These are phyloP conservation scores for Labroides dimidiatus DNA, from an alignment of 2,797 vertebrate genomes.

Conservation along the genomic window DNA sequence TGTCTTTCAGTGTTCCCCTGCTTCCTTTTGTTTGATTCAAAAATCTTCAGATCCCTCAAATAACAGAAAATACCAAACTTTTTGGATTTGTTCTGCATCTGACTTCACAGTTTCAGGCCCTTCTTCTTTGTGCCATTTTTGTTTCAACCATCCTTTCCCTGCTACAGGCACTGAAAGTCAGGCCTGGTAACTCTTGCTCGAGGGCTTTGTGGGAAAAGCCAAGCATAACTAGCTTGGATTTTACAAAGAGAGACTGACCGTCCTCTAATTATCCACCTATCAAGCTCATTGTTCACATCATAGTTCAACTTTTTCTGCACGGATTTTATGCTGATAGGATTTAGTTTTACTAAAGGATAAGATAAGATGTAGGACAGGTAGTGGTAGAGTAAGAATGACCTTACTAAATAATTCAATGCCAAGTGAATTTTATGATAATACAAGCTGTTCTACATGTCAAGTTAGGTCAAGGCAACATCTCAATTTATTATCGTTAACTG, in stretches of 20 bases:
- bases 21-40: constrained; percentile 33
- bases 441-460: constrained; percentile 17
- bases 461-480: background rate
- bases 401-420: constrained; percentile 28
- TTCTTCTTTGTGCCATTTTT: background rate
- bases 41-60: constrained; percentile 26
- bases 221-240: constrained; percentile 7
- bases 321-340: constrained; percentile 28
- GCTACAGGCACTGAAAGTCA: constrained; percentile 15
- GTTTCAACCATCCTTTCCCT: constrained; percentile 7
- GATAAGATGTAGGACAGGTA: constrained; percentile 1
- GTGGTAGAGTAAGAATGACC: constrained; percentile 1
- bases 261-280: background rate
- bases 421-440: background rate
- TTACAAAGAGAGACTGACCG: constrained; percentile 2
- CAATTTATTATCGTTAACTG: background rate
- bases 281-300: constrained; percentile 22
- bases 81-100: constrained; percentile 5
- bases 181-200: constrained; percentile 8
- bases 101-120: constrained; percentile 6
- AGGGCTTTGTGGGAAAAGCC: constrained; percentile 1
- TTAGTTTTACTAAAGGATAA: constrained; percentile 15
- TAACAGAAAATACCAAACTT: constrained; percentile 23
- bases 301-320: constrained; percentile 13
- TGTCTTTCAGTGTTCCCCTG: constrained; percentile 31